Percentiles rank a stretch among this genome's conserved stretches.
Evolutionary conservation across 1,140 invertebrate species (phyloP).

Genomic region (Calosoma granatense): DNA sequence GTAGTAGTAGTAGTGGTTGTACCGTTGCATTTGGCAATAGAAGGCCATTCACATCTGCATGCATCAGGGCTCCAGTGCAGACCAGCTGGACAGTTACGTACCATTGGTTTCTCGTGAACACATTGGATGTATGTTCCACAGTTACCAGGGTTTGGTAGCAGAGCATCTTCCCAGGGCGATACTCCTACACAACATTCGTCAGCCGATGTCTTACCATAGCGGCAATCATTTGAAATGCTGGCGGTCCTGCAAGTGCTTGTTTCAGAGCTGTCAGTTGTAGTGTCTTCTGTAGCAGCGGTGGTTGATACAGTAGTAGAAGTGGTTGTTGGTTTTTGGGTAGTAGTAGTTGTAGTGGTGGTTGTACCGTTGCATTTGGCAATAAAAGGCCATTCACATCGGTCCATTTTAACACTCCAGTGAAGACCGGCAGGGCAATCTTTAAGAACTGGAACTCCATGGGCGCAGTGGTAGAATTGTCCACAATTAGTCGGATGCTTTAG

Average conservation of each 20-base stretch:
- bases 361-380: not conserved
- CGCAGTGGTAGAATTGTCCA: not conserved
- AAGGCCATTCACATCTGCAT: slow-evolving; percentile 14
- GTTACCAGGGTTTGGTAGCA: slow-evolving; percentile 11
- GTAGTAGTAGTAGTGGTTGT: not conserved
- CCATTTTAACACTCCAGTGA: slow-evolving; percentile 1
- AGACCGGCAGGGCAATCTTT: not conserved
- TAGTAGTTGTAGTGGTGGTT: not conserved
- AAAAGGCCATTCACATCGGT: slow-evolving; percentile 6
- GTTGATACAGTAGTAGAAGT: not conserved
- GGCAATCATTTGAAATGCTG: not conserved
- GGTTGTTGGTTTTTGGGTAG: not conserved
- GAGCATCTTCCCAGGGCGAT: not conserved
- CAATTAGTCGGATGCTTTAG: slow-evolving; percentile 1
- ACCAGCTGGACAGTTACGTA: slow-evolving; percentile 9
- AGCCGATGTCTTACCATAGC: not conserved
- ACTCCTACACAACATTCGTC: not conserved
- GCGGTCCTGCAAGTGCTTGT: not conserved
- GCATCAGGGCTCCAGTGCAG: slow-evolving; percentile 12
- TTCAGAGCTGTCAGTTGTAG: not conserved
- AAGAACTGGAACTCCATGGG: not conserved
- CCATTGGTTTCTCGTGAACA: not conserved
- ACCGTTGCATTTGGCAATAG: slow-evolving; percentile 1
- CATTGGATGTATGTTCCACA: slow-evolving; percentile 15
- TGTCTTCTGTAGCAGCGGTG: not conserved